Conservation (phyloP, 2,113 vertebrate genomes). For the Ailuropoda melanoleuca region DNA sequence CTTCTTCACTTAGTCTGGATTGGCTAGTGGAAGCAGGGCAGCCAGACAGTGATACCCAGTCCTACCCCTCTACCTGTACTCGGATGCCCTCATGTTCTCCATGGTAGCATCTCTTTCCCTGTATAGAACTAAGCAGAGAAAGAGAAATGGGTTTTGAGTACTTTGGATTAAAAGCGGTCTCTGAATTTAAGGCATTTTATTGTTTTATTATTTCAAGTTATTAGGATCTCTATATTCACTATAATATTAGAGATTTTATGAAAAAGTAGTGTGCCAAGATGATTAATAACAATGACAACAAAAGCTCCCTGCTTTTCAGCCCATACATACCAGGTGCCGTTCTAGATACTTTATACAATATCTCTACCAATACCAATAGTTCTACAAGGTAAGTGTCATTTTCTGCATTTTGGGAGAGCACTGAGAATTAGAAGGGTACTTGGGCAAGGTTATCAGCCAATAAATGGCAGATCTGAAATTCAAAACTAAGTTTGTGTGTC, state of each 20-base stretch:
- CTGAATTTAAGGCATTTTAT: background rate
- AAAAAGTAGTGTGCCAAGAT: background rate
- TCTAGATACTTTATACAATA: background rate
- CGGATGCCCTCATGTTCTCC: too few relatives aligned
- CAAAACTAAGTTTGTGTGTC: background rate
- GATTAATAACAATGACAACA: background rate
- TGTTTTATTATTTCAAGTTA: background rate
- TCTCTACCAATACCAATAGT: background rate
- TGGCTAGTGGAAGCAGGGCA: too few relatives aligned
- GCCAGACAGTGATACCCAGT: accelerated
- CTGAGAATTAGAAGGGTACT: background rate
- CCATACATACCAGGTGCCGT: background rate
- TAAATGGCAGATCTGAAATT: background rate
- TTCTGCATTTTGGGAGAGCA: background rate
- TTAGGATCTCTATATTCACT: background rate
- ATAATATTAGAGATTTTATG: background rate
- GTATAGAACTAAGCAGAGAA: background rate
- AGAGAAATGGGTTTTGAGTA: background rate
- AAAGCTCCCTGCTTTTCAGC: background rate
- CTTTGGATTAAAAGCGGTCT: background rate
- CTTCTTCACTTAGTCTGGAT: background rate
- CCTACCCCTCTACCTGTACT: too few relatives aligned
- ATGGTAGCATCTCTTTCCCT: background rate
- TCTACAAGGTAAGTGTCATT: background rate
- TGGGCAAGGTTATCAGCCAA: background rate